A percentile compares a stretch with the other conserved stretches of the same genome.
Evolutionary conservation across 2,113 vertebrate species (phyloP).

Genomic region (Periophthalmodon schlosseri): DNA sequence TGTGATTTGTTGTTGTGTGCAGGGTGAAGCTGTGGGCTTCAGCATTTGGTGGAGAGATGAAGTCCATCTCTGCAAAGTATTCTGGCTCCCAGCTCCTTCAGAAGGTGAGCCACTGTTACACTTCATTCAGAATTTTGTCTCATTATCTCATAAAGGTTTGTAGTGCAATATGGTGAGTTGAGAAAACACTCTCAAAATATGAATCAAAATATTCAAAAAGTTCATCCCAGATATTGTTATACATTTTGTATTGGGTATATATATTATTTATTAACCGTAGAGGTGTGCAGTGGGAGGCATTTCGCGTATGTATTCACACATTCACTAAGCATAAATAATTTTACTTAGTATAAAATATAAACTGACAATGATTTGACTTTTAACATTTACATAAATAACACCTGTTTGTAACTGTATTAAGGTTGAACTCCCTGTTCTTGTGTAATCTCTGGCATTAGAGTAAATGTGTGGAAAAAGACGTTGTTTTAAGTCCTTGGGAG

Average conservation of each 20-base stretch:
- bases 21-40: constrained; percentile 99
- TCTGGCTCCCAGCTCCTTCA: constrained; percentile 98
- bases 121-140: not conserved
- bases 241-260: not conserved
- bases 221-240: not conserved
- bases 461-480: constrained; percentile 20
- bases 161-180: not conserved
- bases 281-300: not conserved
- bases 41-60: constrained; percentile 98
- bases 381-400: constrained; percentile 32
- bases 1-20: constrained; percentile 13
- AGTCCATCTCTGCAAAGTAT: constrained; percentile 98
- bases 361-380: not conserved
- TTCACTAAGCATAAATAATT: not conserved
- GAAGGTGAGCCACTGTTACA: constrained; percentile 83
- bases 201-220: not conserved
- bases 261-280: not conserved
- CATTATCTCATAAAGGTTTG: not conserved
- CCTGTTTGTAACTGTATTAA: constrained; percentile 17
- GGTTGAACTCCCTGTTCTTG: constrained; percentile 17
- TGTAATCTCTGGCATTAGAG: constrained; percentile 3
- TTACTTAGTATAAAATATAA: not conserved
- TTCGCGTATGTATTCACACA: not conserved
- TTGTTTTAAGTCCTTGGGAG: constrained; percentile 40
- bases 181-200: not conserved